Conservation (phyloP, 2,113 vertebrate species). For the Aegithalos caudatus region DNA sequence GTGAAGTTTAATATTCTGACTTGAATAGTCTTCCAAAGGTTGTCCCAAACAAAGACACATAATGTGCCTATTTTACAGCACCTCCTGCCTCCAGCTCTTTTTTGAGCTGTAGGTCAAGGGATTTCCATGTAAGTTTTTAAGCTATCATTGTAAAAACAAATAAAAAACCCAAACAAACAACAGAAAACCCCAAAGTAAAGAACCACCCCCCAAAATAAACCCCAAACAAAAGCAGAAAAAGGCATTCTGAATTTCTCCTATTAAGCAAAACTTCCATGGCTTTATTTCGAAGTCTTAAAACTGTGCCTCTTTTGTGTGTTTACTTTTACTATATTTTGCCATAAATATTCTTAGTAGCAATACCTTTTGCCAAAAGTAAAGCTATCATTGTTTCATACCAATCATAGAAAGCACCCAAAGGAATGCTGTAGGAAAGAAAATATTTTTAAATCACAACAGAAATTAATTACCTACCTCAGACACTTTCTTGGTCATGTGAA, state of each 20-base stretch:
- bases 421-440: neutral
- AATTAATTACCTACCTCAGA: neutral
- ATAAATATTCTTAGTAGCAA: neutral
- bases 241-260: neutral
- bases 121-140: neutral
- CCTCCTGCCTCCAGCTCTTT: neutral
- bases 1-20: slow-evolving; percentile 26
- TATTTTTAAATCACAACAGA: neutral
- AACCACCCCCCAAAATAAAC: fast-evolving
- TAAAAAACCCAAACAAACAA: neutral
- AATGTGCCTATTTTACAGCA: neutral
- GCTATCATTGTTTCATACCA: neutral
- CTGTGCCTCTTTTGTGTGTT: neutral
- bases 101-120: neutral
- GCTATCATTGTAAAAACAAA: neutral
- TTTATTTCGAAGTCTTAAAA: neutral
- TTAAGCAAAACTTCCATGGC: neutral
- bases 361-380: neutral
- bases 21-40: neutral
- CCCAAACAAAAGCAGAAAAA: neutral
- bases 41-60: slow-evolving; percentile 35
- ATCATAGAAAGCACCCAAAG: neutral
- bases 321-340: neutral
- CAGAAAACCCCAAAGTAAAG: neutral
- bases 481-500: neutral